Percentiles rank a stretch among this genome's conserved stretches.
Conservation (phyloP, 37 sponge, comb jelly and placozoan genomes). For the Tethya wilhelma region DNA sequence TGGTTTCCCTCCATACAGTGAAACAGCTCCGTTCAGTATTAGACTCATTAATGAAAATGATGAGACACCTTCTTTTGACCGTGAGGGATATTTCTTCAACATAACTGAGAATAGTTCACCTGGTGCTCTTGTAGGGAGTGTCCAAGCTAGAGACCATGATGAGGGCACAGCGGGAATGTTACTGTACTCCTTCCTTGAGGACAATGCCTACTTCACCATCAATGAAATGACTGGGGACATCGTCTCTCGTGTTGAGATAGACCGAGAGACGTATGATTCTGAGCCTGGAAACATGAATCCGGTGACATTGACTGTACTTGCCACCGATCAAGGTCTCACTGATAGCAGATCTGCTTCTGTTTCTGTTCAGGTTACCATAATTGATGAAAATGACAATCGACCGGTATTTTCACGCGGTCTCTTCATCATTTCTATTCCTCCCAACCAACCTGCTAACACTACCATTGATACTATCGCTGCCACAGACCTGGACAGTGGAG, state of each 20-base stretch:
- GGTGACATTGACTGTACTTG: slow-evolving; percentile 18
- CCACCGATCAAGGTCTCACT: not conserved
- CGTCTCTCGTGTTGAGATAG: slow-evolving; percentile 15
- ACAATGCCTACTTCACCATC: slow-evolving; percentile 32
- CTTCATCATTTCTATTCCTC: slow-evolving; percentile 32
- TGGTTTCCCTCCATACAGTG: slow-evolving; percentile 38
- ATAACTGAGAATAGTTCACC: slow-evolving; percentile 36
- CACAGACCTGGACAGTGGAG: slow-evolving; percentile 51
- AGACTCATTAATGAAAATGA: slow-evolving; percentile 60
- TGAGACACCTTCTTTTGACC: slow-evolving; percentile 48
- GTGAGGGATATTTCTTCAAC: slow-evolving; percentile 20
- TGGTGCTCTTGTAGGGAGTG: slow-evolving; percentile 10
- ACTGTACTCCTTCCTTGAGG: slow-evolving; percentile 34
- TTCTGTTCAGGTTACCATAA: slow-evolving; percentile 33
- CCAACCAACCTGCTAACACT: not conserved
- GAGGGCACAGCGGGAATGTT: slow-evolving; percentile 24
- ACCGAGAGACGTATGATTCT: slow-evolving; percentile 25
- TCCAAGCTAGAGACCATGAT: slow-evolving; percentile 61
- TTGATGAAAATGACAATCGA: slow-evolving; percentile 74
- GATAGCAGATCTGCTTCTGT: not conserved
- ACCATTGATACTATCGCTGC: slow-evolving; percentile 28
- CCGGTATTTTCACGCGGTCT: slow-evolving; percentile 44
- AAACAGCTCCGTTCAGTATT: slow-evolving; percentile 22
- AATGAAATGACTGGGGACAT: slow-evolving; percentile 40
- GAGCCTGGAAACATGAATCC: not conserved